A percentile compares a stretch with the other conserved stretches of the same genome.
phyloP scores from a whole-genome alignment of 2,888 invertebrate species.

The Matsumyia berberina region DNA sequence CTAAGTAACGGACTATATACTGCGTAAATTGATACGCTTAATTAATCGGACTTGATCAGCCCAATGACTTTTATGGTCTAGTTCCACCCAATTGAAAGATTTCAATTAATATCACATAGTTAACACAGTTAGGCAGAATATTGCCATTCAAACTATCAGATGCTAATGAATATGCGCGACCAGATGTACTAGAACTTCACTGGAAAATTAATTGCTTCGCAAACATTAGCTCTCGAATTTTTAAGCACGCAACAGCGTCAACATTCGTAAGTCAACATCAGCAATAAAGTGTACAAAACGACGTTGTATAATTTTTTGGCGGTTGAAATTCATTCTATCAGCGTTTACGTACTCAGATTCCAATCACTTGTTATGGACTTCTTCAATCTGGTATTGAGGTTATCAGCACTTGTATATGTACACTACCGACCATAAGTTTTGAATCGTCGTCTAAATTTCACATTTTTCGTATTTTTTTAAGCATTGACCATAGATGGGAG shows the following conservation, averaged over 20 bases:
- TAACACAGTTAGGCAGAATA: slow-evolving; percentile 16
- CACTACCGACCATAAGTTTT: too few species aligned
- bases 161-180: slow-evolving; percentile 24
- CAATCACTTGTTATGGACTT: slow-evolving; percentile 34
- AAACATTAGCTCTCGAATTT: slow-evolving; percentile 44
- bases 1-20: slow-evolving; percentile 33
- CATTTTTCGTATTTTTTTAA: too few species aligned
- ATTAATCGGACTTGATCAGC: slow-evolving; percentile 41
- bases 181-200: slow-evolving; percentile 35
- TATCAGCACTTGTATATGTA: too few species aligned
- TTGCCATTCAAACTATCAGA: slow-evolving; percentile 29
- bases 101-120: slow-evolving; percentile 42
- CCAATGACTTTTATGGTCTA: slow-evolving; percentile 26
- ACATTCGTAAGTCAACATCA: slow-evolving; percentile 26
- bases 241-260: slow-evolving; percentile 13
- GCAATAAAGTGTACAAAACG: slow-evolving; percentile 31
- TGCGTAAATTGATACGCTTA: slow-evolving; percentile 33
- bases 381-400: slow-evolving; percentile 54
- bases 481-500: too few species aligned
- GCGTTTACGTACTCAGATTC: slow-evolving; percentile 29
- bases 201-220: slow-evolving; percentile 56
- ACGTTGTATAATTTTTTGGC: slow-evolving; percentile 44
- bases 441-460: too few species aligned
- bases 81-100: slow-evolving; percentile 23
- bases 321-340: slow-evolving; percentile 32